Evolutionary conservation across 2,797 vertebrate species (phyloP), one percentile per base, ranked within the genome.

Genomic region (Takifugu rubripes): DNA sequence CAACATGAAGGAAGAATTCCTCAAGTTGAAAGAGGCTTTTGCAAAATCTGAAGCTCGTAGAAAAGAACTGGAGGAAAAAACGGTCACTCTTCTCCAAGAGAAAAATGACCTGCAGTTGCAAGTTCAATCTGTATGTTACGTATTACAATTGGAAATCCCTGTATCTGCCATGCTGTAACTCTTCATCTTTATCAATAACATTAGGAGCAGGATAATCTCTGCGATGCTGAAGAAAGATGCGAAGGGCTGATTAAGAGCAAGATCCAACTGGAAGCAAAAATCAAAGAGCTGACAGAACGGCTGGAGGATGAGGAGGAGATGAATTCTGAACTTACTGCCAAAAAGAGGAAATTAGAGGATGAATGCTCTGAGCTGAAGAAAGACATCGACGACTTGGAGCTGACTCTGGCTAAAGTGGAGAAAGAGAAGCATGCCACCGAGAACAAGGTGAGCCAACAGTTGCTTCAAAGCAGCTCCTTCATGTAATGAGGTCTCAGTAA

Each of bases 341-440:
- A 91, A 68, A 94, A 92, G 76, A 92, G 89, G 53, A 94, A 94
- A 61, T 71, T 94, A 69, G 93, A 94, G 54, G 91, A 94, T 2
- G 92, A 94, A 56, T 94, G 84, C 3, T 93, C 91, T 1, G 94
- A 94, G 46, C 69, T 95, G 31, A 94, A 94, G 85, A 94, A 92
- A 70, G 93, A 95, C 56, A 89, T 93, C 8, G 93, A 94, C 59
- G 92, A 94, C 54, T 84, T 94, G 12, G 92, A 93, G 78, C 50
- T 94, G 40, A 86, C 92, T 0, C n/a, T 94, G 71, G 92, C 93
- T 48, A 94, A 94, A 61, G 93, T 94, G 84, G 93, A 94, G 64
- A 94, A 94, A 66, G 93, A 94, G 78, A 94, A 94, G 61, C 93
- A 94, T 0, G 93, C 93, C 40, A 94, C 93, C 0, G 93, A 94